Conservation (phyloP, 1,140 invertebrate species). For the Berghia stephanieae region DNA sequence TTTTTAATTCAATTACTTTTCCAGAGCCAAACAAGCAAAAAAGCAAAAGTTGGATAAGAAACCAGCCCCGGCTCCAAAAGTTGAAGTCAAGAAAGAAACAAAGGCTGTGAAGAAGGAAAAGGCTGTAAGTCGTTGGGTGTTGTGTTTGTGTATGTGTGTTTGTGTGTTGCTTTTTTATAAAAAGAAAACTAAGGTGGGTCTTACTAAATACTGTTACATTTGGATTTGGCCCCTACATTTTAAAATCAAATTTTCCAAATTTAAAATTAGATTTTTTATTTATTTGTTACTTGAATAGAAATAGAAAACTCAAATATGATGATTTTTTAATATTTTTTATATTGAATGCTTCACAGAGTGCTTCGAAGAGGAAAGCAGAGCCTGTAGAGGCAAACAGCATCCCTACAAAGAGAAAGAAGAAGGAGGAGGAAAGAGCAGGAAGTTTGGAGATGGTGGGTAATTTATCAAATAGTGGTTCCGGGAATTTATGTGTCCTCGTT, state of each 20-base stretch:
- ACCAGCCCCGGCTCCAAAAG: slow-evolving; percentile 66
- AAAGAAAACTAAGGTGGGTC: too few relatives aligned
- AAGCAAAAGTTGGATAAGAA: slow-evolving; percentile 74
- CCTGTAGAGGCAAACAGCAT: not conserved
- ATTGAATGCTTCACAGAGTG: not conserved
- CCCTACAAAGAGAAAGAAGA: slow-evolving; percentile 32
- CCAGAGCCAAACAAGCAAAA: slow-evolving; percentile 75
- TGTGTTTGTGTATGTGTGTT: too few relatives aligned
- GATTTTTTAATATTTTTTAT: not conserved
- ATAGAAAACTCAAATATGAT: not conserved
- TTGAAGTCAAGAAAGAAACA: slow-evolving; percentile 52
- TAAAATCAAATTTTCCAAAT: not conserved
- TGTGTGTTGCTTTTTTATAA: too few relatives aligned
- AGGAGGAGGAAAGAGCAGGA: slow-evolving; percentile 73
- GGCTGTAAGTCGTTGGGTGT: too few relatives aligned
- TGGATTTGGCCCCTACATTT: not conserved
- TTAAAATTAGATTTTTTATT: slow-evolving; percentile 9
- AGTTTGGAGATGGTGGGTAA: slow-evolving; percentile 90
- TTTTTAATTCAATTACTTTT: slow-evolving; percentile 21
- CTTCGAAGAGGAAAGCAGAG: not conserved
- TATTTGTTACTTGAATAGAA: not conserved
- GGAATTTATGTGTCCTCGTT: too few relatives aligned
- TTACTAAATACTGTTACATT: too few relatives aligned
- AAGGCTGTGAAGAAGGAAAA: slow-evolving; percentile 18
- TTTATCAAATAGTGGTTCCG: too few relatives aligned